Evolutionary conservation across 64 coral and sea anemone species (phyloP), one percentile per base, ranked within the genome.

Genomic region (Stichodactyla helianthus): DNA sequence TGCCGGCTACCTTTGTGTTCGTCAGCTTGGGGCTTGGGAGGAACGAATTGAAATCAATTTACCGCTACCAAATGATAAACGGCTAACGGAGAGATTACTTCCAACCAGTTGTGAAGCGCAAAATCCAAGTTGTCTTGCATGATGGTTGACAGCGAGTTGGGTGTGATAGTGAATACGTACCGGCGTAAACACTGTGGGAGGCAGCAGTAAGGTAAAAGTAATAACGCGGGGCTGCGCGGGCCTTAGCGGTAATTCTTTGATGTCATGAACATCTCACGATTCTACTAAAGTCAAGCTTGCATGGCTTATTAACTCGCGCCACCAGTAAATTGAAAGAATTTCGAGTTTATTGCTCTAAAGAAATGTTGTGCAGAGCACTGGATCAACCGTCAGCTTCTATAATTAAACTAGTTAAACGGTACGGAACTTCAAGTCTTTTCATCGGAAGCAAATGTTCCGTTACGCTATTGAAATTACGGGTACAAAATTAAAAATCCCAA

Each of bases 371-470:
- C 27, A 31, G 10, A 74, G 68, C 6, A 74, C 25, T 74, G 26
- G 26, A 17, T 81, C n/a, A 10, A 28, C 78, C 78, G 78, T 81
- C 77, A 50, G 6, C 22, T 51, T 79, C 78, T 81, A 81, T 81
- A 52, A 81, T 81, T 81, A 81, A 81, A 81, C 78, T 53, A 18
- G 50, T 53, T 81, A 81, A 81, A 81, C 52, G 52, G 15, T 51
- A 81, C 78, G 78, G 78, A 81, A 81, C 78, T 52, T 18, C 15
- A 18, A 81, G 78, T 52, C 78, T 54, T 44, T 51, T 54, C 78
- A 81, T 28, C 78, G 78, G 78, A 81, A 81, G 78, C 50, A 51
- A 52, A 54, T 81, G 78, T 81, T 81, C 78, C 78, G 78, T 81
- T 81, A 81, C 22, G 52, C 78, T 53, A 81, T 81, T 81, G 78